phyloP scores from a whole-genome alignment of 1,140 invertebrate genomes.

The Metopolophium dirhodum region DNA sequence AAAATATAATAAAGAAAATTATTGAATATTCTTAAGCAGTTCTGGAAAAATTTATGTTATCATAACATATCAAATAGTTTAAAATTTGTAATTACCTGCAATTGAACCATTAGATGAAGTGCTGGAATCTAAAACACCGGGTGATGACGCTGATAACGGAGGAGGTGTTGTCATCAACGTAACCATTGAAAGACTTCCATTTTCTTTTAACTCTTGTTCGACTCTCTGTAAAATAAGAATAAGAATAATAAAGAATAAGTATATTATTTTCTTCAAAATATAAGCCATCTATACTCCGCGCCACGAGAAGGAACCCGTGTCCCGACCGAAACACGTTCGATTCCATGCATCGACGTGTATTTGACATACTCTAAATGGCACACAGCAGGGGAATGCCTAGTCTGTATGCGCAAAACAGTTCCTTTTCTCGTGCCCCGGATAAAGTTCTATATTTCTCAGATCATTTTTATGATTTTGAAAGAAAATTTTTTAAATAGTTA shows the following conservation, averaged over 20 bases:
- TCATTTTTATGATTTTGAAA: too few species aligned
- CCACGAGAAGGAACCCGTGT: too few species aligned
- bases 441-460: too few species aligned
- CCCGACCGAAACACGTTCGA: too few species aligned
- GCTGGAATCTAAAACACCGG: conserved; percentile 63
- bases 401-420: too few species aligned
- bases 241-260: not conserved
- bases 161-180: conserved; percentile 46
- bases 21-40: not conserved
- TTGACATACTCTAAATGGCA: too few species aligned
- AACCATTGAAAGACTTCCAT: conserved; percentile 63
- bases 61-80: not conserved
- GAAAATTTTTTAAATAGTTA: too few species aligned
- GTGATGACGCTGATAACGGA: conserved; percentile 60
- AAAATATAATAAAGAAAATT: not conserved
- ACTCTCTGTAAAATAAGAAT: conserved; percentile 67
- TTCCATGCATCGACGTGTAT: too few species aligned
- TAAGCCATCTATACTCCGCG: not conserved
- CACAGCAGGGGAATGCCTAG: too few species aligned
- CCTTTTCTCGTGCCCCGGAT: too few species aligned
- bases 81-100: conserved; percentile 29
- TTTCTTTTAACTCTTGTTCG: conserved; percentile 76
- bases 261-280: not conserved
- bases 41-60: not conserved
- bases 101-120: conserved; percentile 56